Evolutionary conservation across 1,140 invertebrate species (phyloP).

Genomic region (Mylabris phalerata): DNA sequence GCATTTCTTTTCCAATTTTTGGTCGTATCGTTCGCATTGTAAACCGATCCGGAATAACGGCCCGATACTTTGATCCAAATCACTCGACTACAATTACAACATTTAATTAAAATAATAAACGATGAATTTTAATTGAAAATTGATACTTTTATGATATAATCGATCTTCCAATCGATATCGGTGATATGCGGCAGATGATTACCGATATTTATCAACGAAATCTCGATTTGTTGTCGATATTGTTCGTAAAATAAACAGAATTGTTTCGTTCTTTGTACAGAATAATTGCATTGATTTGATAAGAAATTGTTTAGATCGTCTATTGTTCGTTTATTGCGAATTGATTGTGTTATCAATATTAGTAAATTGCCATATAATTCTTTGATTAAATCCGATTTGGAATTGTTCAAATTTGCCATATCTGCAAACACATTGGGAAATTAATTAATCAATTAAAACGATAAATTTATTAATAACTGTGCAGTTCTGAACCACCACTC

Average conservation of each 20-base stretch:
- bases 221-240: constrained; percentile 39
- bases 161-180: constrained; percentile 60
- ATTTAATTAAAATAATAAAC: constrained; percentile 4
- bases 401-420: constrained; percentile 31
- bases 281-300: constrained; percentile 31
- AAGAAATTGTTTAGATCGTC: constrained; percentile 40
- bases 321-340: constrained; percentile 38
- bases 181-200: constrained; percentile 51
- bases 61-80: constrained; percentile 37
- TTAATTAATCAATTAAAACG: not conserved
- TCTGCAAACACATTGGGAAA: constrained; percentile 10
- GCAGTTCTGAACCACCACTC: constrained; percentile 30
- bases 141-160: constrained; percentile 49
- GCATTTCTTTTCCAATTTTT: constrained; percentile 42
- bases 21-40: constrained; percentile 35
- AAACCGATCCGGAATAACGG: constrained; percentile 44
- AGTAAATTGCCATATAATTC: constrained; percentile 41
- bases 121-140: too few relatives aligned
- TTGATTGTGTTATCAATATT: constrained; percentile 42
- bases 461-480: constrained; percentile 28
- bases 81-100: constrained; percentile 42
- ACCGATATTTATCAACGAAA: constrained; percentile 44
- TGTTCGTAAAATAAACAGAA: constrained; percentile 40
- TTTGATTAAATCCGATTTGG: constrained; percentile 43
- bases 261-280: constrained; percentile 33